A percentile compares a stretch with the other conserved stretches of the same genome.
Conservation (phyloP, 2,113 vertebrate genomes). For the Antennarius striatus region DNA sequence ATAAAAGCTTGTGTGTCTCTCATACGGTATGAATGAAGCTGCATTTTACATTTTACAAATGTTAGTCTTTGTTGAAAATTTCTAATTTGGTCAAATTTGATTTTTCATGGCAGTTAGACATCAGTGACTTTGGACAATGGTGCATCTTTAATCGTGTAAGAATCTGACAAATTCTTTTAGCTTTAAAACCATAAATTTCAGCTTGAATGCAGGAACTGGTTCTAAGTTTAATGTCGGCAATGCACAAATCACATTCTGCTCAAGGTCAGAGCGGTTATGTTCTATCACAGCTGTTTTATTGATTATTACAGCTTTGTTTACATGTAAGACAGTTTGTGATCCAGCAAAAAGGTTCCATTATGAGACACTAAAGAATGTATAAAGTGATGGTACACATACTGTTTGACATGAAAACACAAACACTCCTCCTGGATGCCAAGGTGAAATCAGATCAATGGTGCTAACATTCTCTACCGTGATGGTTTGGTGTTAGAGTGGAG, state of each 20-base stretch:
- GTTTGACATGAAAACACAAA: not conserved
- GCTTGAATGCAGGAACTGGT: too few relatives aligned
- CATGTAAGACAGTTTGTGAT: too few relatives aligned
- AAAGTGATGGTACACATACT: not conserved
- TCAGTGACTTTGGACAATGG: too few relatives aligned
- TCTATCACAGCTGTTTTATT: not conserved
- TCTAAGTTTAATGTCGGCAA: not conserved
- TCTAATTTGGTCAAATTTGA: too few relatives aligned
- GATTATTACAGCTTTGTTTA: not conserved
- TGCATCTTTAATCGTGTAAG: too few relatives aligned
- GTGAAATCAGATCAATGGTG: not conserved
- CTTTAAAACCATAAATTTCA: too few relatives aligned
- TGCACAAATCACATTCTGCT: not conserved
- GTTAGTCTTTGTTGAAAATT: too few relatives aligned
- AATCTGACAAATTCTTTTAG: too few relatives aligned
- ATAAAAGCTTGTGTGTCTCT: not conserved
- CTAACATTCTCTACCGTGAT: not conserved
- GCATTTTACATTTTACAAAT: too few relatives aligned
- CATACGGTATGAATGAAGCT: too few relatives aligned
- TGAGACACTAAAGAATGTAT: not conserved
- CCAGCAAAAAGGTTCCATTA: not conserved
- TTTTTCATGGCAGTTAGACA: too few relatives aligned
- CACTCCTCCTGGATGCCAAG: not conserved
- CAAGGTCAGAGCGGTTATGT: not conserved
- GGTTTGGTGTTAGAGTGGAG: not conserved